Evolutionary conservation across 2,888 invertebrate genomes (phyloP).

Genomic region (Amphipoea lucens): DNA sequence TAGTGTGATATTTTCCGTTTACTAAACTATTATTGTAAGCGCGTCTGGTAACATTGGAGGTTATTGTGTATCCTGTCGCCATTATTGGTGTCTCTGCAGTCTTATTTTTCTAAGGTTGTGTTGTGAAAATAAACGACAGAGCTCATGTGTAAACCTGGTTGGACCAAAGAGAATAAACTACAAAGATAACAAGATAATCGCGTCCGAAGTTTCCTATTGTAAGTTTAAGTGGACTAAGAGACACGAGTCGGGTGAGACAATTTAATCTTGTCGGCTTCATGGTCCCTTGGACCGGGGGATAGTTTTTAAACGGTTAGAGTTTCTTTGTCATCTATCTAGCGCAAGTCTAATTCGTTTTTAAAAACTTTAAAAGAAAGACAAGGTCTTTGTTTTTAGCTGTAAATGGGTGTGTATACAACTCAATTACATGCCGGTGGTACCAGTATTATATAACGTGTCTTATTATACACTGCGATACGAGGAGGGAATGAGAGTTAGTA

Average conservation of each 20-base stretch:
- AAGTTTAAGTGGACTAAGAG: constrained; percentile 80
- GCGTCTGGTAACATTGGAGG: constrained; percentile 53
- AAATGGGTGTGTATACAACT: neutral
- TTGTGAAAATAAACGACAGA: constrained; percentile 52
- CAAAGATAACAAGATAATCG: constrained; percentile 85
- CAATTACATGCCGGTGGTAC: neutral
- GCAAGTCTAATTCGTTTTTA: constrained; percentile 76
- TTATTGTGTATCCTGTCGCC: constrained; percentile 52
- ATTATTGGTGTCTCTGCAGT: constrained; percentile 34
- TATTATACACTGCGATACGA: neutral
- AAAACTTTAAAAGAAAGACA: constrained; percentile 70
- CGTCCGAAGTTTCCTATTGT: constrained; percentile 81
- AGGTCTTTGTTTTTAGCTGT: neutral
- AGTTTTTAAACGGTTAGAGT: constrained; percentile 84
- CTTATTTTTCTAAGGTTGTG: constrained; percentile 53
- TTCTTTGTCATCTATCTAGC: constrained; percentile 80
- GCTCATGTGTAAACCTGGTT: constrained; percentile 57
- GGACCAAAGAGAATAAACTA: constrained; percentile 73
- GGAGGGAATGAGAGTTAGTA: neutral
- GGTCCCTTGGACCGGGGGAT: constrained; percentile 73
- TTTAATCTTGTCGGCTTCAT: constrained; percentile 85
- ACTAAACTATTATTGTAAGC: constrained; percentile 60
- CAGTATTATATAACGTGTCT: neutral
- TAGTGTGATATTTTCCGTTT: constrained; percentile 33
- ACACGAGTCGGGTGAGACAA: constrained; percentile 82